Evolutionary conservation across 2,888 invertebrate genomes (phyloP).

Genomic region (Drosophila suboccidentalis): DNA sequence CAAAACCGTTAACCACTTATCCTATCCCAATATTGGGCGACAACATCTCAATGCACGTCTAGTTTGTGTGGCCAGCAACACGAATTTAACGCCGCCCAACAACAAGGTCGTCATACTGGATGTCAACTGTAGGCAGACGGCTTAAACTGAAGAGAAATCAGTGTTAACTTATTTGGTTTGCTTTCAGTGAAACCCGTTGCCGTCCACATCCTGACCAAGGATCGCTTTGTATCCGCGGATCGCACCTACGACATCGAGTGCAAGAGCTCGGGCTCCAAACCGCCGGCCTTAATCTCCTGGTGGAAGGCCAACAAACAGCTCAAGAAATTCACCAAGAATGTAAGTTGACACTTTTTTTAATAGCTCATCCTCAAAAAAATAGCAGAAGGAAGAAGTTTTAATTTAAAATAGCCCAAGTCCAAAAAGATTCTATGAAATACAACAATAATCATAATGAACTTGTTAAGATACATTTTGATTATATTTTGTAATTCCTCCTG

Average conservation of each 20-base stretch:
- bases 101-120: constrained; percentile 93
- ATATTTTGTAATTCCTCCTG: too few relatives aligned
- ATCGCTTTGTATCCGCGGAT: constrained; percentile 93
- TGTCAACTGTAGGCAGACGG: constrained; percentile 91
- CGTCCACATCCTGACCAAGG: constrained; percentile 93
- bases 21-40: constrained; percentile 92
- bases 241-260: constrained; percentile 95
- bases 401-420: too few relatives aligned
- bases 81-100: constrained; percentile 92
- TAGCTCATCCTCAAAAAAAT: too few relatives aligned
- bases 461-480: too few relatives aligned
- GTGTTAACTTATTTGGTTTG: not conserved
- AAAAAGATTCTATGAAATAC: too few relatives aligned
- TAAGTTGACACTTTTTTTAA: constrained; percentile 86
- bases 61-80: constrained; percentile 95
- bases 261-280: constrained; percentile 93
- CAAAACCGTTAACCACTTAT: constrained; percentile 91
- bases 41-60: constrained; percentile 94
- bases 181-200: constrained; percentile 93
- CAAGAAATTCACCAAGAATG: constrained; percentile 92
- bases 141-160: too few relatives aligned
- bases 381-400: too few relatives aligned
- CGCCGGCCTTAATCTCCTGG: constrained; percentile 95
- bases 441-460: too few relatives aligned
- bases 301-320: constrained; percentile 94